phyloP scores from a whole-genome alignment of 1,140 invertebrate genomes.

The Proctacanthus coquilletti region DNA sequence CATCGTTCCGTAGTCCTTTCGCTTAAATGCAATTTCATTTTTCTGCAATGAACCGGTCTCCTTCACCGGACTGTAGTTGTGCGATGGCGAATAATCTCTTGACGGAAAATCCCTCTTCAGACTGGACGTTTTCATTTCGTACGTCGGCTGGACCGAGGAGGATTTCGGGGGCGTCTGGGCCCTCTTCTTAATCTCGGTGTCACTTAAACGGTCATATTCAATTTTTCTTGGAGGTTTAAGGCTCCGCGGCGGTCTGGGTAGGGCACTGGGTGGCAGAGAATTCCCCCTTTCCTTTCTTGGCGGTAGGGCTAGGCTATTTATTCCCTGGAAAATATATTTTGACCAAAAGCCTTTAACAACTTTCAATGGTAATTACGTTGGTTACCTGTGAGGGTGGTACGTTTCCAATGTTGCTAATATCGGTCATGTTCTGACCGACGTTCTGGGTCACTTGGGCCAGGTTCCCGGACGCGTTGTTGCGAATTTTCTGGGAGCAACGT shows the following conservation, averaged over 20 bases:
- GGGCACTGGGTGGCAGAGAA: slow-evolving; percentile 6
- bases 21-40: slow-evolving; percentile 2
- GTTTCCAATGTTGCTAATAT: slow-evolving; percentile 8
- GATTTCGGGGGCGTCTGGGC: slow-evolving; percentile 4
- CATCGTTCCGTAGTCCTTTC: slow-evolving; percentile 5
- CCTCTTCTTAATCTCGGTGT: slow-evolving; percentile 1
- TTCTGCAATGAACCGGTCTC: not conserved
- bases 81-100: slow-evolving; percentile 3
- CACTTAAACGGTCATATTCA: slow-evolving; percentile 6
- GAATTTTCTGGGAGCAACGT: slow-evolving; percentile 5
- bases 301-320: not conserved
- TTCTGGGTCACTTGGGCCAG: slow-evolving; percentile 6
- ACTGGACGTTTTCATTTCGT: slow-evolving; percentile 4
- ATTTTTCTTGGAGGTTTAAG: slow-evolving; percentile 8
- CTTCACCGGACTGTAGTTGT: slow-evolving; percentile 5
- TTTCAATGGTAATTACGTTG: not conserved
- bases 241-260: slow-evolving; percentile 5
- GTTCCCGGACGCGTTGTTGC: slow-evolving; percentile 5
- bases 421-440: slow-evolving; percentile 8
- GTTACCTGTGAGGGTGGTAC: not conserved
- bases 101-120: slow-evolving; percentile 3
- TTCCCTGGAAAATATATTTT: not conserved
- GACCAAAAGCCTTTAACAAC: not conserved
- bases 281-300: slow-evolving; percentile 4
- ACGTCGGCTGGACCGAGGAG: not conserved